These are phyloP conservation scores for Rhimphoctona megacephalus DNA, from an alignment of 2,888 invertebrate species.

Conservation along the genomic window DNA sequence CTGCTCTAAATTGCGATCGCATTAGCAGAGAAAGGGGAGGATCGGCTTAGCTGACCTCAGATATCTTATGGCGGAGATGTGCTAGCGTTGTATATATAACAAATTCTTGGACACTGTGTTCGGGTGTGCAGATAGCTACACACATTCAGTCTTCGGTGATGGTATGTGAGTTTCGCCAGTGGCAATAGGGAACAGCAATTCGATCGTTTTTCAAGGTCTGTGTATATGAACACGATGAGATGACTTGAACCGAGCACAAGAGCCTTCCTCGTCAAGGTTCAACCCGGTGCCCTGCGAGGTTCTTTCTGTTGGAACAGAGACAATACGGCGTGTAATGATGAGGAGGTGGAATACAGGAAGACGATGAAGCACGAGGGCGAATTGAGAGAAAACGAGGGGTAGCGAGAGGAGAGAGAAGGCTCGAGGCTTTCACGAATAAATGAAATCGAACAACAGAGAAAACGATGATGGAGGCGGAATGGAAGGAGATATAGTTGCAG, in stretches of 20 bases:
- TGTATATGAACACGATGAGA: constrained; percentile 9
- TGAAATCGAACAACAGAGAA: constrained; percentile 20
- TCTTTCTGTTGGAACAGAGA: constrained; percentile 29
- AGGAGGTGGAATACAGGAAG: constrained; percentile 14
- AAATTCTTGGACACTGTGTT: not conserved
- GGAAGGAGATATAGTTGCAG: constrained; percentile 20
- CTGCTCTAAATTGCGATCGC: not conserved
- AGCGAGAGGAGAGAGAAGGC: not conserved
- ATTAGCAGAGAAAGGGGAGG: not conserved
- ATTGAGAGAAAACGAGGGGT: not conserved
- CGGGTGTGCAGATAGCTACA: not conserved
- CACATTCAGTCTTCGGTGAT: not conserved
- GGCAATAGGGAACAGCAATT: constrained; percentile 27
- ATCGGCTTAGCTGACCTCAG: not conserved
- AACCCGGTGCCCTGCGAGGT: not conserved
- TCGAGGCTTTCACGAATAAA: constrained; percentile 29
- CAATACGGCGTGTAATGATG: constrained; percentile 46
- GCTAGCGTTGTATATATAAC: not conserved
- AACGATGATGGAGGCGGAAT: constrained; percentile 1
- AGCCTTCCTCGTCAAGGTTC: constrained; percentile 11
- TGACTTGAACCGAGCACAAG: constrained; percentile 24
- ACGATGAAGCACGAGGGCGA: not conserved
- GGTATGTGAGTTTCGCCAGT: not conserved
- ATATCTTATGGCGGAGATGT: not conserved
- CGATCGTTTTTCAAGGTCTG: constrained; percentile 41